These are phyloP conservation scores for Hylyphantes graminicola DNA, from an alignment of 1,140 invertebrate genomes.

Conservation along the genomic window DNA sequence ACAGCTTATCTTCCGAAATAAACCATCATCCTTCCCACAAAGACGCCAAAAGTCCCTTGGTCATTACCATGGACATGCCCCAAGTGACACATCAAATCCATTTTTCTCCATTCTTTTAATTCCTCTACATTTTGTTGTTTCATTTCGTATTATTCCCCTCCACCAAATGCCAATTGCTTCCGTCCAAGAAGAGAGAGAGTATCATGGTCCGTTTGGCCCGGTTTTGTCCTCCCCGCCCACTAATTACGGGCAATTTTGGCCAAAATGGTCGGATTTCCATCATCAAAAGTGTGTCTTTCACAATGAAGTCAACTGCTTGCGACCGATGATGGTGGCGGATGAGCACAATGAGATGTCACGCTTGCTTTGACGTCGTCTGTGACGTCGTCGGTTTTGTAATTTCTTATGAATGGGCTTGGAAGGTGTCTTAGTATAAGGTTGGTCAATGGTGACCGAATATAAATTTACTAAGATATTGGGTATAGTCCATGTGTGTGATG, in stretches of 20 bases:
- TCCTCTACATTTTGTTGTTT: not conserved
- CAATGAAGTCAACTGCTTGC: slow-evolving; percentile 16
- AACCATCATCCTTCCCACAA: not conserved
- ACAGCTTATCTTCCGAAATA: too few species aligned
- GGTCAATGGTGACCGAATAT: too few species aligned
- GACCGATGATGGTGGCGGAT: not conserved
- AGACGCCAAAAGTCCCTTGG: too few species aligned
- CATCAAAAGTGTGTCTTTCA: slow-evolving; percentile 23
- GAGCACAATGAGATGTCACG: slow-evolving; percentile 16
- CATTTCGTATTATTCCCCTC: not conserved
- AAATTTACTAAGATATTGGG: too few species aligned
- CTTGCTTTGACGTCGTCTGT: not conserved
- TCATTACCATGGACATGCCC: slow-evolving; percentile 42
- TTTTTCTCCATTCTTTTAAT: slow-evolving; percentile 12
- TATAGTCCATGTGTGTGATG: too few species aligned
- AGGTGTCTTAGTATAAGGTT: too few species aligned
- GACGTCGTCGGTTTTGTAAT: not conserved
- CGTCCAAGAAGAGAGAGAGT: not conserved
- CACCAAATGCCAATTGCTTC: slow-evolving; percentile 27
- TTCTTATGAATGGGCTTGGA: too few species aligned
- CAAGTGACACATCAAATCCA: slow-evolving; percentile 16
- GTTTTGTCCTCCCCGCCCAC: slow-evolving; percentile 14
- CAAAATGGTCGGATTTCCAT: slow-evolving; percentile 22
- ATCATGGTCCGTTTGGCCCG: slow-evolving; percentile 22
- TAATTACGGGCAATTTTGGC: slow-evolving; percentile 34